A percentile compares a stretch with the other conserved stretches of the same genome.
These are phyloP conservation scores for Meloidogyne chitwoodi DNA, from an alignment of 1,140 invertebrate genomes.

Conservation along the genomic window DNA sequence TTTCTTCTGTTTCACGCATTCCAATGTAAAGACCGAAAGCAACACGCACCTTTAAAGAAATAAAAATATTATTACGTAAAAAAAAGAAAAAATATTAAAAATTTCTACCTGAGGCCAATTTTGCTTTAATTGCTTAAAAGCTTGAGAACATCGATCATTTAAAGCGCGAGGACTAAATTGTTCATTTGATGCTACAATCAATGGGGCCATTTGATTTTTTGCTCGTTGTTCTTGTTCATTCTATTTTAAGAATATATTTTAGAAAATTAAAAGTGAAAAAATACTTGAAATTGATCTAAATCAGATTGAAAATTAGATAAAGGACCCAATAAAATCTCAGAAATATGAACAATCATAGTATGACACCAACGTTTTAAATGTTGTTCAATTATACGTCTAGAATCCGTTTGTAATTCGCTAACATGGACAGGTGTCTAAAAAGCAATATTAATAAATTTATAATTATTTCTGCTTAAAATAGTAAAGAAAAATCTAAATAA, in stretches of 20 bases:
- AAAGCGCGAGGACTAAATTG: conserved; percentile 37
- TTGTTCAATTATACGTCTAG: conserved; percentile 51
- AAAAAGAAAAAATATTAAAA: neutral
- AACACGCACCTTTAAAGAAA: conserved; percentile 40
- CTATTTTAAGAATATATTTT: neutral
- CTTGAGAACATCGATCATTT: conserved; percentile 33
- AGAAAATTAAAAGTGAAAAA: neutral
- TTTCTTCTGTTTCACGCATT: conserved; percentile 52
- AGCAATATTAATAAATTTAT: neutral
- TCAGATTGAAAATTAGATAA: conserved; percentile 20
- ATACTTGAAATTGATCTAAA: conserved; percentile 27
- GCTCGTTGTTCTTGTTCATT: conserved; percentile 12
- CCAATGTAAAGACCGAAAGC: conserved; percentile 56
- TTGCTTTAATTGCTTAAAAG: conserved; percentile 49
- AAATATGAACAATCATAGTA: conserved; percentile 38
- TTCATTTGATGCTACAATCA: conserved; percentile 16
- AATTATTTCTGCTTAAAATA: too few species aligned
- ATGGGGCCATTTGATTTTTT: neutral
- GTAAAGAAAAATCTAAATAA: conserved; percentile 15
- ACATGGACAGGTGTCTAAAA: conserved; percentile 56
- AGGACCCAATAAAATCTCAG: conserved; percentile 36
- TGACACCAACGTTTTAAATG: conserved; percentile 50
- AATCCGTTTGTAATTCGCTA: conserved; percentile 49
- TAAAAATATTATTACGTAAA: neutral
- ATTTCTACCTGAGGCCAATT: conserved; percentile 44